These are phyloP conservation scores for Mirounga angustirostris DNA, from an alignment of 2,113 vertebrate genomes.

Conservation along the genomic window DNA sequence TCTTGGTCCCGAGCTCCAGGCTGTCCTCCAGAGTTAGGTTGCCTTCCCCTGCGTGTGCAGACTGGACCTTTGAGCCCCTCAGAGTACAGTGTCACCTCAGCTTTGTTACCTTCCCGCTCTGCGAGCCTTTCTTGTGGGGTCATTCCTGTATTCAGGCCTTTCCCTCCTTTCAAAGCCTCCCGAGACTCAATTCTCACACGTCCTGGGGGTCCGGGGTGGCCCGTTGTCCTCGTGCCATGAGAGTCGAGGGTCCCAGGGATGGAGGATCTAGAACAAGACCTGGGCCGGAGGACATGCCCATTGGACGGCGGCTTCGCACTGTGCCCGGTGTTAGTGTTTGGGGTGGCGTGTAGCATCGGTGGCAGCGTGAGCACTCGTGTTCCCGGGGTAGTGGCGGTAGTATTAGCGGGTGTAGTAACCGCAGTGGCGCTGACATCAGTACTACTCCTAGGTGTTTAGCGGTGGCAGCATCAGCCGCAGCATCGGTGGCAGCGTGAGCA, in stretches of 20 bases:
- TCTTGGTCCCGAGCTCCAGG: too few species aligned
- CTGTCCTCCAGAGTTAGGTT: not conserved
- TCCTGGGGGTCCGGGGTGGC: accelerated
- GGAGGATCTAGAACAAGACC: not conserved
- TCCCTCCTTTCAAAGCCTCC: not conserved
- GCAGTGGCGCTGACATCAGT: too few species aligned
- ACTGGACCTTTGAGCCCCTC: not conserved
- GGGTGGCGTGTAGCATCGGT: accelerated
- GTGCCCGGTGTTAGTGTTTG: accelerated
- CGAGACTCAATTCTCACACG: accelerated
- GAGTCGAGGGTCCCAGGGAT: not conserved
- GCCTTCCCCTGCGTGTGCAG: not conserved
- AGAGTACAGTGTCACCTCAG: accelerated
- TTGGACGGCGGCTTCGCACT: not conserved
- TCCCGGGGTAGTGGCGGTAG: too few species aligned
- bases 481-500: too few species aligned
- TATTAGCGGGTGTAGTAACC: too few species aligned
- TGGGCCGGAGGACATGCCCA: not conserved
- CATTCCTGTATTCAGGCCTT: not conserved
- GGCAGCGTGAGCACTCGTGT: too few species aligned
- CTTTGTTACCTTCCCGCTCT: not conserved
- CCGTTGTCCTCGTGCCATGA: too few species aligned
- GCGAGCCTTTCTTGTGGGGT: accelerated
- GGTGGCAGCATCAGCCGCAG: too few species aligned
- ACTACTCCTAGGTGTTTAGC: too few species aligned